Conservation (phyloP, 2,113 vertebrate genomes). For the Brachypteracias leptosomus region DNA sequence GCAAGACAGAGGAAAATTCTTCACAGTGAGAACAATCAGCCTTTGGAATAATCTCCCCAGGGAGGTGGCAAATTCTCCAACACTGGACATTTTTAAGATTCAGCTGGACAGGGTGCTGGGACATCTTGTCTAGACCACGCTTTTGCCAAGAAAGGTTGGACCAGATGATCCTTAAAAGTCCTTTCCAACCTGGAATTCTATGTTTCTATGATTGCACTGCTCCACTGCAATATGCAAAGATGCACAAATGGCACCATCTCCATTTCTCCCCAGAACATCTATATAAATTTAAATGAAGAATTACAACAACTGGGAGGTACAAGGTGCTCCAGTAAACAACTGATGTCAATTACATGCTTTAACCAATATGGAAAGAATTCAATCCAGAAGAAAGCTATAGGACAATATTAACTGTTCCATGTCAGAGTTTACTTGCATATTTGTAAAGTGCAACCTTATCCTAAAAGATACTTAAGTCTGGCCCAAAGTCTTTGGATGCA, state of each 20-base stretch:
- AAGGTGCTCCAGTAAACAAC: background rate
- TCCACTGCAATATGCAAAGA: background rate
- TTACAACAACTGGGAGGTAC: background rate
- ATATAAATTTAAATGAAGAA: background rate
- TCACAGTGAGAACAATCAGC: no score
- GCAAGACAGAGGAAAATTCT: background rate
- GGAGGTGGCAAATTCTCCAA: background rate
- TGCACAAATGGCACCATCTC: background rate
- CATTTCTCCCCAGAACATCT: background rate
- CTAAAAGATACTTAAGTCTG: background rate
- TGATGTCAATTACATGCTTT: background rate
- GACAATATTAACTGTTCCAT: background rate
- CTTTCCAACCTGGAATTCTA: background rate
- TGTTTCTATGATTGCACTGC: background rate
- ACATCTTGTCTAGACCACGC: no score
- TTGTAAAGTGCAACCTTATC: background rate
- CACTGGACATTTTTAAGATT: background rate
- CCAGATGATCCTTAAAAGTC: background rate
- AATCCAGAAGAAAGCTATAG: background rate
- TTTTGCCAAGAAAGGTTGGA: background rate
- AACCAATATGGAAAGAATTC: background rate
- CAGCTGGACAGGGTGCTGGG: background rate
- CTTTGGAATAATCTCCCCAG: no score
- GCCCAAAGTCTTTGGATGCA: background rate
- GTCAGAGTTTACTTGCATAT: background rate